phyloP scores from a whole-genome alignment of 2,113 vertebrate genomes.

The Neolamprologus caudopunctatus region DNA sequence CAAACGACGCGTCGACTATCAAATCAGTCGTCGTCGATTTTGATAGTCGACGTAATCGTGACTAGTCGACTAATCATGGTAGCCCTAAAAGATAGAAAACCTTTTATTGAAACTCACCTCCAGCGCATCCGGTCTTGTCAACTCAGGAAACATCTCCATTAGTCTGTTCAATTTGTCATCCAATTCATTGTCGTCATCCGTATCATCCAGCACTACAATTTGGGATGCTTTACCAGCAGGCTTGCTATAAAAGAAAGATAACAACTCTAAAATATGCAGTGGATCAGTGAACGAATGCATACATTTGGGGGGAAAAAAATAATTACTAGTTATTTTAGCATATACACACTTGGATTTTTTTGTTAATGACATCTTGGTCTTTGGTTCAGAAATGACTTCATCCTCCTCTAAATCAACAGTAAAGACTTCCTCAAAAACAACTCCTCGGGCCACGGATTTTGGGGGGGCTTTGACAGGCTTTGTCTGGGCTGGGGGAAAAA shows the following conservation, averaged over 20 bases:
- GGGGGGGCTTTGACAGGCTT: conserved; percentile 64
- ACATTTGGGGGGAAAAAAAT: rapidly evolving
- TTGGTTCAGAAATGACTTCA: neutral
- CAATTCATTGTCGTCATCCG: conserved; percentile 47
- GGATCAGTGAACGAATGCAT: neutral
- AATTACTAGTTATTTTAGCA: neutral
- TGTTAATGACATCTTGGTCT: neutral
- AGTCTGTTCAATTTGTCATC: conserved; percentile 72
- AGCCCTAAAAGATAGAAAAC: neutral
- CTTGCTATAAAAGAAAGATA: conserved; percentile 7
- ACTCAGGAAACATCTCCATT: conserved; percentile 79
- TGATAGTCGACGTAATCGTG: neutral
- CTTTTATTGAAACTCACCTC: conserved; percentile 63
- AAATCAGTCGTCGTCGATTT: neutral
- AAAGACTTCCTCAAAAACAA: conserved; percentile 67
- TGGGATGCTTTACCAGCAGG: neutral
- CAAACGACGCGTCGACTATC: rapidly evolving
- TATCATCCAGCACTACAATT: neutral
- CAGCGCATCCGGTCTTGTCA: conserved; percentile 67
- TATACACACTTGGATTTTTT: conserved; percentile 13
- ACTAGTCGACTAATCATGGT: neutral
- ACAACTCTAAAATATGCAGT: neutral
- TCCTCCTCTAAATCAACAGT: conserved; percentile 40
- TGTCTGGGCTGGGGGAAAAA: conserved; percentile 51
- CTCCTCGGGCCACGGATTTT: conserved; percentile 50